Evolutionary conservation across 2,113 vertebrate genomes (phyloP), one percentile per base, ranked within the genome.

Genomic region (Saccopteryx bilineata): DNA sequence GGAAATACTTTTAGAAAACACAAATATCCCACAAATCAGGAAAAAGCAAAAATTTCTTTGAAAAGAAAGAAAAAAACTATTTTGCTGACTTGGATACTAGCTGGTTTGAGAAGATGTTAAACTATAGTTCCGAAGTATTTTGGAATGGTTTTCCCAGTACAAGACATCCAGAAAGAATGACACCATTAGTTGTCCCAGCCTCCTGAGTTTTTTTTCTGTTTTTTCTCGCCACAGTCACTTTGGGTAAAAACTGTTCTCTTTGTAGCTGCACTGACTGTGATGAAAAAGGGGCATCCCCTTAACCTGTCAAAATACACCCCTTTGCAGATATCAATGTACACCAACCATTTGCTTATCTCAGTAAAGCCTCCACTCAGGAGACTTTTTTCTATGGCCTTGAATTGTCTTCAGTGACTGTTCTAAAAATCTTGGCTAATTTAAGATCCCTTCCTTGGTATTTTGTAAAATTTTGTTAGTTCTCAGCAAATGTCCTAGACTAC

Each of bases 251-350:
- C 9, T 21, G 1, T 23, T 28, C 63, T 68, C 2, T 33, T 3
- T 33, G 39, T 23, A 54, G 60, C 58, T 9, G 7, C n/a, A 12
- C 9, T 78, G 68, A 19, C 39, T 48, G 10, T 11, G 12, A 0
- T 19, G 24, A 10, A 13, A 26, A 76, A 9, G 11, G 1, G 17
- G 18, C 9, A 2, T 4, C 6, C 5, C 15, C 28, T 7, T 6
- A 2, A 7, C n/a, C 3, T 23, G 7, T 28, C 21, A 0, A 0
- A 39, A 17, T 0, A 5, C 15, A 0, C 13, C 65, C 11, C 2
- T 19, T 33, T 21, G 6, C 2, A 33, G n/a, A 61, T 26, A 5
- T 31, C 31, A 39, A 23, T 5, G 1, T 3, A 12, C 11, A 11
- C 23, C 24, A 11, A 4, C 60, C 14, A 0, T 48, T n/a, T 33